Conservation (phyloP, 2,888 invertebrate species). For the Salticus scenicus region DNA sequence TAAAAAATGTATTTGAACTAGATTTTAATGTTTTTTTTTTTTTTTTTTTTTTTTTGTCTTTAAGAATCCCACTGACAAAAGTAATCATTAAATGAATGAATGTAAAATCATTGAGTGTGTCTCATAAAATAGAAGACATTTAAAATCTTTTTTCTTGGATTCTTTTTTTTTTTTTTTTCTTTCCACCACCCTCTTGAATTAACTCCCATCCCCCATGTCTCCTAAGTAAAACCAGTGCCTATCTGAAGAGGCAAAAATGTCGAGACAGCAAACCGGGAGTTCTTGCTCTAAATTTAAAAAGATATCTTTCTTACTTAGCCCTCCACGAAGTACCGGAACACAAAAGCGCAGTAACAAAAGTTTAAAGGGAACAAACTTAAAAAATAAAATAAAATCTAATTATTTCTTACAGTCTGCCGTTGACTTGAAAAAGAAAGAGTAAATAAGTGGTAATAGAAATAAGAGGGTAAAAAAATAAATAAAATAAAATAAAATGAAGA, state of each 20-base stretch:
- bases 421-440: conserved; percentile 10
- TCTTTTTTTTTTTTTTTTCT: no score
- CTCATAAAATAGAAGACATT: no score
- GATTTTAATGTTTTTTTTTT: no score
- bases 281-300: conserved; percentile 12
- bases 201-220: no score
- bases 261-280: not conserved
- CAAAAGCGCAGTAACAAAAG: conserved; percentile 12
- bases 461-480: not conserved
- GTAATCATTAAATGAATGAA: no score
- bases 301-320: not conserved
- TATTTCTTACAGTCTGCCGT: conserved; percentile 21
- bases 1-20: no score
- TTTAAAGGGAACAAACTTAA: not conserved
- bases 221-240: not conserved
- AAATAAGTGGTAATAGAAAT: conserved; percentile 13
- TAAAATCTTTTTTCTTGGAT: no score
- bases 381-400: conserved; percentile 27
- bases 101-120: no score
- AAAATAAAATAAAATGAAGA: conserved; percentile 1
- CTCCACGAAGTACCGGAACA: not conserved
- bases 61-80: no score
- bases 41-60: no score
- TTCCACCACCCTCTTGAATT: no score
- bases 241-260: not conserved